phyloP scores from a whole-genome alignment of 2,113 vertebrate genomes.

The Clarias batrachus region DNA sequence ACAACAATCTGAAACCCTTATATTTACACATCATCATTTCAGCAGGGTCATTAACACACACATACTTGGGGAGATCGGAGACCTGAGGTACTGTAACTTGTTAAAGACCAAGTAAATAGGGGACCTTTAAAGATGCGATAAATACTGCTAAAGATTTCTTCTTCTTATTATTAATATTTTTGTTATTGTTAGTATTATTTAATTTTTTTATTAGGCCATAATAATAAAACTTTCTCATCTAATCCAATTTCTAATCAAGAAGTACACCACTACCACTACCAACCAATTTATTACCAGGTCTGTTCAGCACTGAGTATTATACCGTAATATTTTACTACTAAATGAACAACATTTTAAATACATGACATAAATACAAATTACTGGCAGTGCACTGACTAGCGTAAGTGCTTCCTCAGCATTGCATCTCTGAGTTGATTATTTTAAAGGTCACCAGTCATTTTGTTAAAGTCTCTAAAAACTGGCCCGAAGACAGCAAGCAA shows the following conservation, averaged over 20 bases:
- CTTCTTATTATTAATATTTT: too few relatives aligned
- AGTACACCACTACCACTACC: not conserved
- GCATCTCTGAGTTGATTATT: conserved; percentile 27
- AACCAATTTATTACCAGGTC: not conserved
- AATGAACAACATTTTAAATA: not conserved
- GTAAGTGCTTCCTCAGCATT: not conserved
- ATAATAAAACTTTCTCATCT: not conserved
- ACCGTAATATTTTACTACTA: conserved; percentile 1
- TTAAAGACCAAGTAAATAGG: too few relatives aligned
- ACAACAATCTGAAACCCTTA: too few relatives aligned
- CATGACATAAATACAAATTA: not conserved
- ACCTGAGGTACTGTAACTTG: too few relatives aligned
- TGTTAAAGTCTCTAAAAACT: conserved; percentile 26
- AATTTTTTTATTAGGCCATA: not conserved
- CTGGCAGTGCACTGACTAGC: not conserved
- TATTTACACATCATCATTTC: too few relatives aligned
- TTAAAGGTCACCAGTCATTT: conserved; percentile 20
- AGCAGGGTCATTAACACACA: too few relatives aligned
- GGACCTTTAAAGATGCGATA: not conserved
- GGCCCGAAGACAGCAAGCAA: conserved; percentile 12
- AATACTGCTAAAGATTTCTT: not conserved
- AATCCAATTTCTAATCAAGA: not conserved
- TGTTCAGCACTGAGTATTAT: not conserved
- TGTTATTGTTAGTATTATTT: not conserved
- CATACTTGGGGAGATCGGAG: too few relatives aligned